Percentiles rank a stretch among this genome's conserved stretches.
Conservation (phyloP, 2,113 vertebrate species). For the Uropsilus gracilis region DNA sequence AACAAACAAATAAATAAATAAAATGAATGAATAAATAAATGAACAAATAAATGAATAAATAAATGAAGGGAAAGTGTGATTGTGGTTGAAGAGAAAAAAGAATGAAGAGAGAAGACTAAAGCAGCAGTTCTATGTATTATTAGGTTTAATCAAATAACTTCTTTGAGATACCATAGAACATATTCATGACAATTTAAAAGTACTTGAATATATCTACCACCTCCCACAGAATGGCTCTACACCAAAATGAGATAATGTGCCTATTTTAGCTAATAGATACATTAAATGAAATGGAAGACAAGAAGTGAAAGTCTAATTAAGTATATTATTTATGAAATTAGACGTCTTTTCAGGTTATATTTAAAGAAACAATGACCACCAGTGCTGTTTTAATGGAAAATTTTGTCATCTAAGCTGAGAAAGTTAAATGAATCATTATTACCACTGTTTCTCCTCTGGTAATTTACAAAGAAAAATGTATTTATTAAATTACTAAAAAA, state of each 20-base stretch:
- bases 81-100: background rate
- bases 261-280: background rate
- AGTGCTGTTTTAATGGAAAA: constrained; percentile 1
- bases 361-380: constrained; percentile 27
- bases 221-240: background rate
- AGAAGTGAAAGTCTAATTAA: constrained; percentile 1
- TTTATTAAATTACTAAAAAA: background rate
- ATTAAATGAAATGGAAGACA: background rate
- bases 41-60: too few species aligned
- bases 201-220: background rate
- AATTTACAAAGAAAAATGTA: background rate
- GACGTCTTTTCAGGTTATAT: background rate
- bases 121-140: background rate
- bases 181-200: background rate
- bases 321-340: constrained; percentile 18
- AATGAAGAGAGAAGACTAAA: background rate
- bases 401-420: background rate
- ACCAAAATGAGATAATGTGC: background rate
- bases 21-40: too few species aligned
- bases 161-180: background rate
- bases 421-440: background rate
- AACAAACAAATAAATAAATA: too few species aligned
- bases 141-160: background rate
- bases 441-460: background rate
- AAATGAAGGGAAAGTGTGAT: too few species aligned